These are phyloP conservation scores for Gymnocephalus cernua DNA, from an alignment of 2,113 vertebrate species.

Conservation along the genomic window DNA sequence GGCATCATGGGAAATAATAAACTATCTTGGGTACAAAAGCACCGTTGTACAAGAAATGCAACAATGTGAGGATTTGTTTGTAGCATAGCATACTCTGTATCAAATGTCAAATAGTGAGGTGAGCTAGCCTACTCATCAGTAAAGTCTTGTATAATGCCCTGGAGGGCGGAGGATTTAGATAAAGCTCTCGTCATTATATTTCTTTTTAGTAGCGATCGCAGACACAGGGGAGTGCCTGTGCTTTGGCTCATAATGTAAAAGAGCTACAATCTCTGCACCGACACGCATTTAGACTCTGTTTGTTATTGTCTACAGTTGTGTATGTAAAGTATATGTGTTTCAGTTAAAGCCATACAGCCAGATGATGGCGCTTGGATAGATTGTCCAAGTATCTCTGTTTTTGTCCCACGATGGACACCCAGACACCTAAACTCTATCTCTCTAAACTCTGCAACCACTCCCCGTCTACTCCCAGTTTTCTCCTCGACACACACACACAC, in stretches of 20 bases:
- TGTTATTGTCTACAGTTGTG: slow-evolving; percentile 29
- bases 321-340: neutral
- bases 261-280: slow-evolving; percentile 44
- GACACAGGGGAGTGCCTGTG: slow-evolving; percentile 35
- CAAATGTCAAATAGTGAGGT: slow-evolving; percentile 32
- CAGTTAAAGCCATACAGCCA: neutral
- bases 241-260: slow-evolving; percentile 37
- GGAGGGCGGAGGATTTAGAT: slow-evolving; percentile 55
- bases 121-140: slow-evolving; percentile 22
- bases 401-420: slow-evolving; percentile 26
- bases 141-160: slow-evolving; percentile 45
- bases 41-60: slow-evolving; percentile 7
- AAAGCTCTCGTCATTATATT: slow-evolving; percentile 57
- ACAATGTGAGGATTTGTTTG: slow-evolving; percentile 16
- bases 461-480: slow-evolving; percentile 43
- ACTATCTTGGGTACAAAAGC: slow-evolving; percentile 10
- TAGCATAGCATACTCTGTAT: slow-evolving; percentile 11
- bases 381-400: slow-evolving; percentile 27
- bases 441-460: slow-evolving; percentile 16
- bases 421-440: slow-evolving; percentile 12
- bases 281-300: slow-evolving; percentile 26
- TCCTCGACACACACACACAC: slow-evolving; percentile 41
- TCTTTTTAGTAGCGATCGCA: slow-evolving; percentile 34
- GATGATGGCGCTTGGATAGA: slow-evolving; percentile 16
- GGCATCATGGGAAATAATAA: neutral